phyloP scores from a whole-genome alignment of 2,888 invertebrate genomes.

The Andricus quercusramuli region DNA sequence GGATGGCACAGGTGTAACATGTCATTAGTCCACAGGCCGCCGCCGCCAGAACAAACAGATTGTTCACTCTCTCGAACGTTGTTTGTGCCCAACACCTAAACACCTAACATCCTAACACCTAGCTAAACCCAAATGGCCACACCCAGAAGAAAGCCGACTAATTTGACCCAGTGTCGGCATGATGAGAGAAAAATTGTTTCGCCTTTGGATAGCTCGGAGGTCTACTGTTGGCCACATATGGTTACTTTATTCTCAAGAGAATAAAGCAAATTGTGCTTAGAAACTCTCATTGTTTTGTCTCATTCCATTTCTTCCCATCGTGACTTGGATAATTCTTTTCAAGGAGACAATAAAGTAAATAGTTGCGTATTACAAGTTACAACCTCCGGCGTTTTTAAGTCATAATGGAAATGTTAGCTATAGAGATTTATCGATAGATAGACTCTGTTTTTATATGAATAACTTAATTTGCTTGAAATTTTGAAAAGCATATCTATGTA shows the following conservation, averaged over 20 bases:
- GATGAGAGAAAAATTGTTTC: slow-evolving; percentile 33
- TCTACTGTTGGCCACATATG: slow-evolving; percentile 32
- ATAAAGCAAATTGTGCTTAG: slow-evolving; percentile 31
- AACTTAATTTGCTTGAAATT: too few relatives aligned
- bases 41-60: slow-evolving; percentile 50
- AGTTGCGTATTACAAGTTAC: background rate
- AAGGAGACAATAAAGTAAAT: slow-evolving; percentile 24
- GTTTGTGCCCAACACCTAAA: slow-evolving; percentile 41
- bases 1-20: slow-evolving; percentile 48
- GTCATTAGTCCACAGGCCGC: slow-evolving; percentile 46
- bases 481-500: background rate
- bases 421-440: too few relatives aligned
- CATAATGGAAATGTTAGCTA: too few relatives aligned
- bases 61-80: slow-evolving; percentile 45
- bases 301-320: background rate
- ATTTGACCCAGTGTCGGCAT: slow-evolving; percentile 43
- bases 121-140: slow-evolving; percentile 42
- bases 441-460: too few relatives aligned
- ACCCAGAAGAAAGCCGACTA: slow-evolving; percentile 45
- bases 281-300: slow-evolving; percentile 33
- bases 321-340: slow-evolving; percentile 5
- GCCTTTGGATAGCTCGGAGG: slow-evolving; percentile 8
- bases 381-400: background rate
- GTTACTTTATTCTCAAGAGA: slow-evolving; percentile 25
- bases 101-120: slow-evolving; percentile 47